Conservation (phyloP, 2,113 vertebrate genomes). For the Elgaria multicarinata region DNA sequence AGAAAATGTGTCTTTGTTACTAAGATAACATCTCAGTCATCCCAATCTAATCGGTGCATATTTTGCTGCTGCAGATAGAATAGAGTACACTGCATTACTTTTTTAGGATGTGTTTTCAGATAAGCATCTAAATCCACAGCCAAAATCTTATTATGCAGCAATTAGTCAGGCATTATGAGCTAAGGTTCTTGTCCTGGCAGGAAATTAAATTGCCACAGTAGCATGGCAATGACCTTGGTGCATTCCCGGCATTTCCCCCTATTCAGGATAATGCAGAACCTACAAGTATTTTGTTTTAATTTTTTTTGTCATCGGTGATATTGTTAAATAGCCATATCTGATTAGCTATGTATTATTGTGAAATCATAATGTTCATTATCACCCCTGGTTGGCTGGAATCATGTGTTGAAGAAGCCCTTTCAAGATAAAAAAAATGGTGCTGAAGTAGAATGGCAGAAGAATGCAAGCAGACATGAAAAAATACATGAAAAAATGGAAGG, state of each 20-base stretch:
- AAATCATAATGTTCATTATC: background rate
- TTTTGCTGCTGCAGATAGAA: background rate
- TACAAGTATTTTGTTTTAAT: background rate
- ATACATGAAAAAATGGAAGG: background rate
- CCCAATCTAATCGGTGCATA: background rate
- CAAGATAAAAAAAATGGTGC: background rate
- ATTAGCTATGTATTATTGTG: background rate
- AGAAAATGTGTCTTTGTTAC: too few species aligned
- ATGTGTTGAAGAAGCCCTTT: background rate
- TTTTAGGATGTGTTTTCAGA: background rate
- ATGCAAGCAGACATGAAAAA: background rate
- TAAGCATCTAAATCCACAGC: background rate
- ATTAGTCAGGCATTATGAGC: too few species aligned
- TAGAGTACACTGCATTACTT: background rate
- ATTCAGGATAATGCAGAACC: background rate
- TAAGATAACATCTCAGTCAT: background rate
- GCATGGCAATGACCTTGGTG: background rate
- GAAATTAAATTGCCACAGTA: background rate
- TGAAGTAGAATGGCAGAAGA: background rate
- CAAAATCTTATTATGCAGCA: background rate
- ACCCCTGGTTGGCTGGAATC: background rate
- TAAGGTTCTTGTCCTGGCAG: background rate
- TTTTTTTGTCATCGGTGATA: background rate
- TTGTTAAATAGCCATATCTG: background rate
- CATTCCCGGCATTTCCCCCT: background rate